A percentile compares a stretch with the other conserved stretches of the same genome.
phyloP scores from a whole-genome alignment of 2,888 invertebrate species.

The Lasioglossum leucozonium region DNA sequence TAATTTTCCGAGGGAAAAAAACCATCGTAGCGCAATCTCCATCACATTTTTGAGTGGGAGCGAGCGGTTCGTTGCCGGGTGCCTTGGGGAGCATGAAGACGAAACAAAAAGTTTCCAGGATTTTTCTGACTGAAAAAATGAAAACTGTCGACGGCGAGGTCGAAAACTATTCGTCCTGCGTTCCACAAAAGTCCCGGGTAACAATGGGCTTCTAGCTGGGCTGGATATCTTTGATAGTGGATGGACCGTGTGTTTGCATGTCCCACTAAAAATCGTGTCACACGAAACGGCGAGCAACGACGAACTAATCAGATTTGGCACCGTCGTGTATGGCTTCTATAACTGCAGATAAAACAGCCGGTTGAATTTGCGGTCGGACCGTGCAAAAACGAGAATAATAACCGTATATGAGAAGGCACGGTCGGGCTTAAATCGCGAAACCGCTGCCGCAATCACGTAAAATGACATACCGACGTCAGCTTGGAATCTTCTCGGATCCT shows the following conservation, averaged over 20 bases:
- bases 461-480: constrained; percentile 2
- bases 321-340: constrained; percentile 22
- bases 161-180: constrained; percentile 59
- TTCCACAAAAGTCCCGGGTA: constrained; percentile 58
- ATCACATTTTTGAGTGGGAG: neutral
- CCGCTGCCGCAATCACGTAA: constrained; percentile 18
- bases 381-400: constrained; percentile 26
- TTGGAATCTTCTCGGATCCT: constrained; percentile 21
- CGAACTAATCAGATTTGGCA: constrained; percentile 62
- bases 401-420: neutral
- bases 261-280: constrained; percentile 57
- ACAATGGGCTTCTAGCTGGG: constrained; percentile 52
- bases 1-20: neutral
- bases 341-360: constrained; percentile 37
- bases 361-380: constrained; percentile 35
- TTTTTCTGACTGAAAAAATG: constrained; percentile 58
- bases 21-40: neutral
- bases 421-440: constrained; percentile 12
- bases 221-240: constrained; percentile 52
- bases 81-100: constrained; percentile 33
- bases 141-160: constrained; percentile 56
- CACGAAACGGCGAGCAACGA: constrained; percentile 40
- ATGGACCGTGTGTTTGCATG: constrained; percentile 54
- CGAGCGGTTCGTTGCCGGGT: constrained; percentile 25
- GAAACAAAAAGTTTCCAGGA: constrained; percentile 42